Evolutionary conservation across 2,113 vertebrate species (phyloP), one percentile per base, ranked within the genome.

Genomic region (Ammodytes dubius): DNA sequence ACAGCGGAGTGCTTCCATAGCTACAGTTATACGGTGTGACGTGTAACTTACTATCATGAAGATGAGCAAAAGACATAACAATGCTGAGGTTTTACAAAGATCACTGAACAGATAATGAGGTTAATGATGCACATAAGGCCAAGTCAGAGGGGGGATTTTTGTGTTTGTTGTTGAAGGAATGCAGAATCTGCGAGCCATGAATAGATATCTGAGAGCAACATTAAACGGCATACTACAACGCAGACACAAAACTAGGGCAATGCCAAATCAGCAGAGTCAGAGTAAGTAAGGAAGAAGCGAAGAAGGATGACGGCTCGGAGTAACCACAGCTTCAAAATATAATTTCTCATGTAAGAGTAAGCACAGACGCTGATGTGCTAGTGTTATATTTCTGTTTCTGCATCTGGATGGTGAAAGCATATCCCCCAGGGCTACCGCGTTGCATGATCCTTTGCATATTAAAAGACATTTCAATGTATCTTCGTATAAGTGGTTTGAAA

Each of bases 191-290:
- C 35, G 7, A 74, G 84, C 81, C 71, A 10, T 74, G 37, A 87
- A 89, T 77, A 75, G 77, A 78, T 58, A 75, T 74, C 14, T 59
- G 47, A 68, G 56, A 82, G 72, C 49, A 71, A 77, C 81, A 78
- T 72, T 71, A 74, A 67, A 83, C 67, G 63, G 74, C 52, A 79
- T 54, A 72, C 69, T 47, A 46, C 74, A 75, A 77, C 60, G 73
- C 63, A 49, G 39, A 70, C 9, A 60, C 79, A 79, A 90, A 93
- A 91, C 50, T 88, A 73, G 91, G 88, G 70, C 91, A 87, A 86
- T 77, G 89, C 85, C 83, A 88, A 76, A 74, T 76, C 67, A 59
- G 70, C 40, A 13, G 74, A 56, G 40, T 59, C 67, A 61, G 61
- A 75, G 74, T 19, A 40, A 77, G 63, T 58, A 80, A 79, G 59